phyloP scores from a whole-genome alignment of 1,140 invertebrate species.

The Caligus rogercresseyi region DNA sequence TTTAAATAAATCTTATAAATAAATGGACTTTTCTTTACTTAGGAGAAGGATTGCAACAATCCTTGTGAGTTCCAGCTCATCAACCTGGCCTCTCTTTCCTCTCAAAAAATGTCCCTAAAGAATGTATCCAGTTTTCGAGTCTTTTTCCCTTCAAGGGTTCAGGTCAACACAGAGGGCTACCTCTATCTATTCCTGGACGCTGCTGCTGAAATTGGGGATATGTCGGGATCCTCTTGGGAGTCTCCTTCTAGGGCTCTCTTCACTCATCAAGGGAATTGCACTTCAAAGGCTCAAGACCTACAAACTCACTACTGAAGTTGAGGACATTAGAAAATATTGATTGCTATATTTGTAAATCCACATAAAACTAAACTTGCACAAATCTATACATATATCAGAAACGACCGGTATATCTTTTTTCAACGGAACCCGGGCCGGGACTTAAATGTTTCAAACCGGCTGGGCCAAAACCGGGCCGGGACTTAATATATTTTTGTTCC shows the following conservation, averaged over 20 bases:
- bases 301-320: background rate
- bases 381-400: too few species aligned
- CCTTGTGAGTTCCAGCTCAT: background rate
- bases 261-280: background rate
- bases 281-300: background rate
- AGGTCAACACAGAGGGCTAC: conserved; percentile 11
- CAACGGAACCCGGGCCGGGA: too few species aligned
- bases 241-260: conserved; percentile 2
- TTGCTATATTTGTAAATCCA: too few species aligned
- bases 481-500: too few species aligned
- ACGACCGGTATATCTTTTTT: too few species aligned
- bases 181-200: background rate
- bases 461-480: too few species aligned
- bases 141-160: background rate
- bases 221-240: conserved; percentile 8
- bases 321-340: background rate
- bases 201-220: conserved; percentile 17
- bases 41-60: background rate
- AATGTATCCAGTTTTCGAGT: background rate
- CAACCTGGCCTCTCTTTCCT: background rate
- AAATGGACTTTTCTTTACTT: background rate
- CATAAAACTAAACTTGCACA: too few species aligned
- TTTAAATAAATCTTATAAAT: too few species aligned
- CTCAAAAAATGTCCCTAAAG: background rate
- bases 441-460: too few species aligned